Base-by-base conservation (phyloP, 2,113 vertebrate species). In the Tachycineta bicolor region DNA sequence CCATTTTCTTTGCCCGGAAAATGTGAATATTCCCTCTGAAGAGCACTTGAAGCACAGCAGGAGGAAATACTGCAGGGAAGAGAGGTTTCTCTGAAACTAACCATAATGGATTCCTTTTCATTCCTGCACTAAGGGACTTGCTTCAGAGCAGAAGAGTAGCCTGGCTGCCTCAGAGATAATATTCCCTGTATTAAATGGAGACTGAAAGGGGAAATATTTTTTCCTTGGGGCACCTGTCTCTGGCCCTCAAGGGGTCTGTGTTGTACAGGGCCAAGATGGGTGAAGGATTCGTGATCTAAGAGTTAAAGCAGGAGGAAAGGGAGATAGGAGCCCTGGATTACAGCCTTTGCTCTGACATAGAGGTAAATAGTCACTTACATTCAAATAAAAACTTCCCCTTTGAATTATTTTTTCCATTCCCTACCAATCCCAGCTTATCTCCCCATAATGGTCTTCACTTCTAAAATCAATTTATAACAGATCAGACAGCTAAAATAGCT, bases 401-500 rank as follows among this genome's bases (percentile, higher is more conserved):
- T 68, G 65, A 96, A 94, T 93, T 78, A 87, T 56, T 86, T 97
- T 92, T 96, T 94, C 83, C 78, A 69, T 95, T 95, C 79, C 59
- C 71, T 87, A 80, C 70, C 76, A 94, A 79, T 87, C 73, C 60
- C 56, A 69, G 37, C 50, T 95, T 96, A 93, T 95, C 77, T 94
- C 34, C 46, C 76, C 53, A 43, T 89, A 93, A 71, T 0, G 37
- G 83, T 79, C 62, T 93, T 93, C 69, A 50, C 90, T 95, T 92
- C 87, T 78, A 90, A 89, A 96, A 96, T 96, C 94, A 96, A 95
- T 96, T 96, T 96, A 95, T 96, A 95, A 87, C 94, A 1, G 4
- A 97, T 90, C 88, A 96, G 90, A 92, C 95, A 92, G 83, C 90
- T 92, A 94, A 96, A 97, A 96, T 96, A 97, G 92, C 90, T 96